These are phyloP conservation scores for Ferrisia virgata DNA, from an alignment of 2,888 invertebrate species.

Conservation along the genomic window DNA sequence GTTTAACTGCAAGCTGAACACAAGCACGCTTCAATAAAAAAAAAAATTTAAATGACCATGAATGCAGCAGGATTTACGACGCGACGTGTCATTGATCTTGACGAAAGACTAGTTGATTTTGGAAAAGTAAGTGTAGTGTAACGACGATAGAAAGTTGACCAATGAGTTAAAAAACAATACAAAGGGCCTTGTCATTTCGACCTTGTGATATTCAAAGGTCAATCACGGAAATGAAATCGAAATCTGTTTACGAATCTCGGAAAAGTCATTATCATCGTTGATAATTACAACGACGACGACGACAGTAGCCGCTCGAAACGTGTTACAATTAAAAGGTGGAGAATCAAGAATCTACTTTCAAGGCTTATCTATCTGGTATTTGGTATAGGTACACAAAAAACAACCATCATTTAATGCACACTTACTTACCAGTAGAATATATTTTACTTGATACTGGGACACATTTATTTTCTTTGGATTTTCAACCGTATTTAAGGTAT, in stretches of 20 bases:
- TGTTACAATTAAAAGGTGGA: slow-evolving; percentile 20
- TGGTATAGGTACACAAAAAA: neutral
- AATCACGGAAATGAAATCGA: slow-evolving; percentile 16
- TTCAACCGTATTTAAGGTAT: too few species aligned
- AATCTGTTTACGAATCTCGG: neutral
- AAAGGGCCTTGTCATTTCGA: neutral
- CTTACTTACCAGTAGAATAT: too few species aligned
- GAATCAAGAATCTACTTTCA: slow-evolving; percentile 23
- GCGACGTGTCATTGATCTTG: neutral
- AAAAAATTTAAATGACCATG: neutral
- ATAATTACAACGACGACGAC: slow-evolving; percentile 20
- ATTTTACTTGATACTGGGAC: too few species aligned
- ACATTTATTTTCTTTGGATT: too few species aligned
- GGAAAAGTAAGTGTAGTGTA: neutral
- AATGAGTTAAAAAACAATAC: neutral
- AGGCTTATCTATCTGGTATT: too few species aligned
- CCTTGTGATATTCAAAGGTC: neutral
- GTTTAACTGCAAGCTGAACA: neutral
- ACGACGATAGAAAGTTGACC: neutral
- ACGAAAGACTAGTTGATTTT: neutral
- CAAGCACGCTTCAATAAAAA: neutral
- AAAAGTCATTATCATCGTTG: slow-evolving; percentile 25
- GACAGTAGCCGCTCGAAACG: slow-evolving; percentile 1
- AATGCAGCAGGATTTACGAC: neutral
- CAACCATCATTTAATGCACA: neutral